phyloP scores from a whole-genome alignment of 2,113 vertebrate species.

The Gavialis gangeticus region DNA sequence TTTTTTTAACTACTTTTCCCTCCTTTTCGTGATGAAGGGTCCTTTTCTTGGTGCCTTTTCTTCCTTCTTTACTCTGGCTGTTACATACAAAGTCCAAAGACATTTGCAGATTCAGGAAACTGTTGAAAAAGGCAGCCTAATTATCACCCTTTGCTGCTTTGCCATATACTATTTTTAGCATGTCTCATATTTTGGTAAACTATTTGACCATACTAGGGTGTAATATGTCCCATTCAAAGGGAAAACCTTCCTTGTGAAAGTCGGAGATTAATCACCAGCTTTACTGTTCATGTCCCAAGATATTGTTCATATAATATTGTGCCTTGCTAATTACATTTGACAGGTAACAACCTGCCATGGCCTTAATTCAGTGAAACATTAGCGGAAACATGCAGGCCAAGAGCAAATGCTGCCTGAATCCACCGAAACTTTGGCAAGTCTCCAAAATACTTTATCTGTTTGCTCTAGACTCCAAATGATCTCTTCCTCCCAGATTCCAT shows the following conservation, averaged over 20 bases:
- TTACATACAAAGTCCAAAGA: neutral
- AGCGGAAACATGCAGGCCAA: neutral
- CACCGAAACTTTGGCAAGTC: neutral
- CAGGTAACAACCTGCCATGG: neutral
- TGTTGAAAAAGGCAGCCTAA: neutral
- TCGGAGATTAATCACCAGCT: rapidly evolving
- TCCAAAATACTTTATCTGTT: neutral
- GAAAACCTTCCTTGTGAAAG: neutral
- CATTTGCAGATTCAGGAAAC: neutral
- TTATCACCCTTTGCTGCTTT: neutral
- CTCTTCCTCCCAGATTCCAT: neutral
- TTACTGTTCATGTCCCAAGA: neutral
- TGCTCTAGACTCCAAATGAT: neutral
- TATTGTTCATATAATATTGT: neutral
- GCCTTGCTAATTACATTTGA: neutral
- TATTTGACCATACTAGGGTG: neutral
- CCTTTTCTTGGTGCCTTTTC: neutral
- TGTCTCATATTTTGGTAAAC: rapidly evolving
- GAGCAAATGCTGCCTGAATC: neutral
- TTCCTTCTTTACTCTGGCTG: neutral
- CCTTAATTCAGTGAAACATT: neutral
- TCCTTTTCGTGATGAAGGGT: neutral
- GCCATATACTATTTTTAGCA: neutral
- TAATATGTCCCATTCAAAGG: neutral
- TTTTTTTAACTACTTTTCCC: neutral